Base-by-base conservation (phyloP, 2,888 invertebrate genomes). In the Scrobipalpa atriplicella region DNA sequence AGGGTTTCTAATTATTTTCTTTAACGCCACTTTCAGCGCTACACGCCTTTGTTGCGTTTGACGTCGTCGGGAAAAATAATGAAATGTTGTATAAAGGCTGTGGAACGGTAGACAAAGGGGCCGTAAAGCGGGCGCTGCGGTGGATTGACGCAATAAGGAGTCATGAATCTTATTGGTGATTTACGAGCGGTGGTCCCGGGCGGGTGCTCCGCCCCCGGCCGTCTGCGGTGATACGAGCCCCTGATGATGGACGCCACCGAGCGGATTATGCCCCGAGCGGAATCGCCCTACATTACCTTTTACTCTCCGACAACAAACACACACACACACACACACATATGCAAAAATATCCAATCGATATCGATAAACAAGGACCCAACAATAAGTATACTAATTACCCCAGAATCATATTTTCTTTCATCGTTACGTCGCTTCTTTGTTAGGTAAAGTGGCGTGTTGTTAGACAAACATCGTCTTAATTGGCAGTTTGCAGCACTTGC, bases 1-100 rank as follows among this genome's bases (percentile, higher is more conserved):
- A 90, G 87, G 88, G 84, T 89, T 91, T 91, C 91, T 92, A 91
- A 92, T 91, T 91, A 91, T 92, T 90, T 89, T 86, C 89, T 90
- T 88, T 90, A 85, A 88, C 85, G 86, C 85, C 86, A 89, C 86
- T 90, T 83, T 83, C 85, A 87, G 85, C 71, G 74, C 76, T 11
- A 78, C 78, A 78, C 80, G 78, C 72, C 78, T 83, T 83, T 83
- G 84, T 84, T 76, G 75, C 66, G 67, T 62, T 64, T 56, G 75
- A 73, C 67, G 72, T 65, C 60, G 64, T 63, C 68, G 66, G 72
- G 52, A 52, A 38, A 63, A 63, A 63, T 63, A 63, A 63, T 63
- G 52, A 52, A 63, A 63, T 63, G 63, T 63, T 36, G n/a, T 47
- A 47, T 47, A 47, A 47, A 56, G 13, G 38, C n/a, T 52, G 63